Evolutionary conservation across 2,113 vertebrate genomes (phyloP).

Genomic region (Tichodroma muraria): DNA sequence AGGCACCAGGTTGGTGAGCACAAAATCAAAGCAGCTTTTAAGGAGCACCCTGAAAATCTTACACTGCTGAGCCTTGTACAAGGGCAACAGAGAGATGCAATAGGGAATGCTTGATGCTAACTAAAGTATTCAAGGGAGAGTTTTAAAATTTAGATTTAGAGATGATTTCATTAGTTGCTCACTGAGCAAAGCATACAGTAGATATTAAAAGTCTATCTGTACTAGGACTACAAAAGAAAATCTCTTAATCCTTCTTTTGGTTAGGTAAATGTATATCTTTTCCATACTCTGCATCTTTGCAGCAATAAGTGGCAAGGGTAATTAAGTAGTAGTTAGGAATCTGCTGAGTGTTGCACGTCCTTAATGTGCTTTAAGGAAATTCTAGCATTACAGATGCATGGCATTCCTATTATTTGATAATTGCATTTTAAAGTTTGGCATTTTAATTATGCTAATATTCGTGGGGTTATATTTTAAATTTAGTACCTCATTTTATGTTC

Average conservation of each 20-base stretch:
- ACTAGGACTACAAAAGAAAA: not conserved
- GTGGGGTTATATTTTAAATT: constrained; percentile 26
- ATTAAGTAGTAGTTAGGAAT: constrained; percentile 50
- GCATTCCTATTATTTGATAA: constrained; percentile 27
- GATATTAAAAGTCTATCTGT: not conserved
- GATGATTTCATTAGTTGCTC: not conserved
- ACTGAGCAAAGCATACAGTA: not conserved
- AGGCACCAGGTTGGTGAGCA: not conserved
- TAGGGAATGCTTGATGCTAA: not conserved
- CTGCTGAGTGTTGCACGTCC: constrained; percentile 41
- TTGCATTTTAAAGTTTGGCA: constrained; percentile 26
- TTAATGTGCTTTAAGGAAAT: constrained; percentile 43
- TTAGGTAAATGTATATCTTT: not conserved
- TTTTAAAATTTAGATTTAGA: not conserved
- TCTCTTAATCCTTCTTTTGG: not conserved
- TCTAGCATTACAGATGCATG: constrained; percentile 1
- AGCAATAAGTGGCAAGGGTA: not conserved
- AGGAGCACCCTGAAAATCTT: not conserved
- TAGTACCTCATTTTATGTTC: constrained; percentile 35
- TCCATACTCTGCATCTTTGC: not conserved
- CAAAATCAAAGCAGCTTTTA: not conserved
- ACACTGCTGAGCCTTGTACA: not conserved
- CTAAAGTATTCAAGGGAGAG: not conserved
- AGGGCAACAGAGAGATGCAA: not conserved
- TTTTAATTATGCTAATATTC: constrained; percentile 51